Evolutionary conservation across 2,113 vertebrate genomes (phyloP), one percentile per base, ranked within the genome.

Genomic region (Seriola rivoliana): DNA sequence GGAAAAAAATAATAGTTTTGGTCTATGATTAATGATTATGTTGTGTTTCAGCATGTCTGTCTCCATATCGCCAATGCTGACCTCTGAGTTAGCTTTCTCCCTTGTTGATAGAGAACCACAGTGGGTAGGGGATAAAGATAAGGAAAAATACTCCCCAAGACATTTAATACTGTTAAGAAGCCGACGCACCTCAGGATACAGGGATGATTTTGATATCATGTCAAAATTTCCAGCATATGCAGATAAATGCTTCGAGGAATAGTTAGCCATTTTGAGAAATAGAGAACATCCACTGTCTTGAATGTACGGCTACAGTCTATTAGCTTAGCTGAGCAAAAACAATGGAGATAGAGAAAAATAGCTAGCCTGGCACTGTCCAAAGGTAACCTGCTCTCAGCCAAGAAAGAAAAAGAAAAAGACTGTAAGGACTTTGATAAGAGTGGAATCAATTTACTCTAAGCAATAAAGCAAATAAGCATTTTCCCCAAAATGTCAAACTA

Each of bases 1-100:
- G 59, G 46, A 69, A 50, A 32, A 74, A 70, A 72, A 86, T 0
- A 23, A 82, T 42, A 54, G 23, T 62, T 84, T 71, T 85, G 57
- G 67, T 21, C 66, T 78, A 23, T 80, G 76, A 81, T 83, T 69
- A 66, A 82, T 69, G 29, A 82, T 75, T 67, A 14, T 73, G 75
- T 73, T 64, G 46, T 79, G 71, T 85, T 66, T 71, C 25, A 60
- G 59, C 81, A 78, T 58, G 72, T 62, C 55, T 69, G 38, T 59
- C 55, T 70, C 48, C 25, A 36, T 48, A 71, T 74, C 48, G 64
- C 11, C 25, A 25, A 1, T 2, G 9, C 17, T 58, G 74, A 66
- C 64, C 48, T 67, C 4, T 19, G 34, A 44, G 48, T 46, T 46
- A 32, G 65, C 0, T 3, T 67, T 46, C 59, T 63, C 21, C 19